Base-by-base conservation (phyloP, 2,113 vertebrate species). In the Petromus typicus region DNA sequence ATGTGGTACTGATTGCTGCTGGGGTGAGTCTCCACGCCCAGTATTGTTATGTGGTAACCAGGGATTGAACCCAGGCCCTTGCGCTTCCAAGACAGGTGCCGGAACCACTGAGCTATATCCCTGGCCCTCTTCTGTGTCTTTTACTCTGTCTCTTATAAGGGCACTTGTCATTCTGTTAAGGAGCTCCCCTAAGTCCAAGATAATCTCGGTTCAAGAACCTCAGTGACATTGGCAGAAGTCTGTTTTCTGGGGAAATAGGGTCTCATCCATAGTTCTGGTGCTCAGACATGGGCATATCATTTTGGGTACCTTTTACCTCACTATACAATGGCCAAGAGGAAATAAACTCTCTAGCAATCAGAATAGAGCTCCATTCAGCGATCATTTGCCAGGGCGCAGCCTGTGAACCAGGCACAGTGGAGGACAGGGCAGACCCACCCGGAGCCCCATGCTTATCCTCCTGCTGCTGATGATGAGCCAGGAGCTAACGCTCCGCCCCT, bases 401-500 rank as follows among this genome's bases (percentile, higher is more conserved):
- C 71, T 27, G 61, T 40, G 5, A 13, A 43, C 37, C 69, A 43
- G 69, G 69, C 10, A 73, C 23, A 12, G 12, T 23, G 7, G 5
- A 27, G 37, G 69, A 23, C 56, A 82, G 80, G 22, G 32, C 18
- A 12, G 30, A 16, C 4, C 9, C 12, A 4, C 79, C 11, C 11
- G n/a, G 67, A 71, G 7, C 18, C 5, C 8, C 57, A 16, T 10
- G 0, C 8, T 37, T 5, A n/a, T 3, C 87, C 40, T 17, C 4
- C 22, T 17, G 7, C 51, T 18, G 13, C 30, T 4, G 1, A 9
- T 0, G 27, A 0, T 1, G 40, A 23, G 45, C 71, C 22, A 23
- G 3, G 45, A 30, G 1, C 20, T 11, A 7, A 16, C 5, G 1
- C 8, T 23, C 20, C 6, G 1, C 5, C 0, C 27, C 82, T 48